Base-by-base conservation (phyloP, 1,140 invertebrate species). In the Lasaia peninsularis region DNA sequence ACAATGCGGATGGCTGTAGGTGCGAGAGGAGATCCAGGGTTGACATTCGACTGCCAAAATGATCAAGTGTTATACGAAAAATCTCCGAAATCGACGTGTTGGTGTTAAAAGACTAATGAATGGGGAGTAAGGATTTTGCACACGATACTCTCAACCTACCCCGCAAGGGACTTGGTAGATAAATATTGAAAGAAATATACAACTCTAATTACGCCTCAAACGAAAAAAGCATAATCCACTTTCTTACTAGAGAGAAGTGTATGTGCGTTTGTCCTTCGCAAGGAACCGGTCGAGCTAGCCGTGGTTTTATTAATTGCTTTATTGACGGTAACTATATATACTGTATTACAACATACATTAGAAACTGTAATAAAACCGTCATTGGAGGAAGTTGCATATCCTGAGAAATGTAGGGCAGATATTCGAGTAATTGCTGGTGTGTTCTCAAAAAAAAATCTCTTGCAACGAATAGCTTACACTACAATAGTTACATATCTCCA, bases 191-290 rank as follows among this genome's bases (percentile, higher is more conserved):
- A 16, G 10, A 49, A 49, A 49, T 49, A 28, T 28, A 28, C 24
- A 28, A 28, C 24, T 20, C 40, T 10, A 18, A 18, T 11, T 48
- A 48, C 18, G 40, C 20, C 40, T 48, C 18, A 11, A 21, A 48
- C 21, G 44, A 18, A 16, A 48, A 48, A 21, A 16, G 18, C n/a
- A 48, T 20, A 24, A 48, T 20, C 53, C 53, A 44, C 40, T 56
- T 40, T 56, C 37, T 56, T 56, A 40, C 21, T 56, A 44, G 53
- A 56, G 44, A 48, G 44, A 48, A 48, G 24, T 56, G 37, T 48
- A 55, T 60, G 69, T 68, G 60, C 67, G 71, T 73, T 56, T 76
- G 75, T 80, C 75, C 73, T 80, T 73, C 75, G 71, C 67, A 58
- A 44, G 60, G 49, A 55, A 55, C 53, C 63, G 53, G 64, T 75